These are phyloP conservation scores for Netta rufina DNA, from an alignment of 2,797 vertebrate genomes.

Conservation along the genomic window DNA sequence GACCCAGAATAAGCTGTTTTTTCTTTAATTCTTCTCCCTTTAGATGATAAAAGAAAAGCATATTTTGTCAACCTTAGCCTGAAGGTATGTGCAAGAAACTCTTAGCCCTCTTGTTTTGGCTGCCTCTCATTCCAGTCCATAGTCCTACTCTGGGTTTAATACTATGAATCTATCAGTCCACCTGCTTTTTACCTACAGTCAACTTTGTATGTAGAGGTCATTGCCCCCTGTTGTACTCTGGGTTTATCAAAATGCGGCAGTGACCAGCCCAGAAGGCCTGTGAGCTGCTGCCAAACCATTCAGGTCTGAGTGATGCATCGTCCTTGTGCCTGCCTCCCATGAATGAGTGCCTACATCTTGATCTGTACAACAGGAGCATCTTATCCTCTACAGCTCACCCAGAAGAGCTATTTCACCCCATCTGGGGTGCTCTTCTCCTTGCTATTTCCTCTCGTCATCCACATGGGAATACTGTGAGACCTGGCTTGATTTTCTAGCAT, in stretches of 20 bases:
- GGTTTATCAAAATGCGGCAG: not conserved
- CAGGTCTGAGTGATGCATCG: fast-evolving
- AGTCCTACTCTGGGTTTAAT: not conserved
- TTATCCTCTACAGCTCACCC: not conserved
- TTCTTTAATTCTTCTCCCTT: not conserved
- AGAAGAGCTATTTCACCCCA: not conserved
- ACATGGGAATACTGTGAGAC: not conserved
- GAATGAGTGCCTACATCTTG: not conserved
- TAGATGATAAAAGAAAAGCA: not conserved
- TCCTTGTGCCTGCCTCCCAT: not conserved
- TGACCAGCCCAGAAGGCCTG: not conserved
- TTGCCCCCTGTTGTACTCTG: not conserved
- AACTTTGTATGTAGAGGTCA: not conserved
- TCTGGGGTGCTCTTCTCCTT: not conserved
- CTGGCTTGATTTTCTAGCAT: slow-evolving; percentile 2
- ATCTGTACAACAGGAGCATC: not conserved
- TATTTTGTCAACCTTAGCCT: not conserved
- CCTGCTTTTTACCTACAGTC: not conserved
- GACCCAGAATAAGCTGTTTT: not conserved
- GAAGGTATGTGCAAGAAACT: not conserved
- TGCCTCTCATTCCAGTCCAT: not conserved
- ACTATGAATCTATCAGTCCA: not conserved
- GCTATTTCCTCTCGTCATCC: not conserved
- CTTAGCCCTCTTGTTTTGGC: not conserved
- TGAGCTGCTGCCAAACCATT: not conserved